These are phyloP conservation scores for Verasper variegatus DNA, from an alignment of 2,113 vertebrate genomes.

Conservation along the genomic window DNA sequence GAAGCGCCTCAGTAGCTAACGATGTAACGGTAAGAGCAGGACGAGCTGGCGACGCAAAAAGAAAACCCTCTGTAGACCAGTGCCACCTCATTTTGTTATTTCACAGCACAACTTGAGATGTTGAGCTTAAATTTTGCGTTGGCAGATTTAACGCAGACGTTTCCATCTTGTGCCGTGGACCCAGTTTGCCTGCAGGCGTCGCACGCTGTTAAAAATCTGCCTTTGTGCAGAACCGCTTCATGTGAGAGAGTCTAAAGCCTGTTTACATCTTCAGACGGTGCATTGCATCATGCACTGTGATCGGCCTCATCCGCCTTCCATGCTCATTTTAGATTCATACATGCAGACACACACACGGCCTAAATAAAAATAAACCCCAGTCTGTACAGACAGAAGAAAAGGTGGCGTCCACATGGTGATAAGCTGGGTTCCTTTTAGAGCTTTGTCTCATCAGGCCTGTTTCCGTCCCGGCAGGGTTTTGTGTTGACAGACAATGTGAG, in stretches of 20 bases:
- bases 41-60: too few relatives aligned
- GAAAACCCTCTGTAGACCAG: too few relatives aligned
- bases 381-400: not conserved
- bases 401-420: not conserved
- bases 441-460: slow-evolving; percentile 6
- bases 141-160: slow-evolving; percentile 18
- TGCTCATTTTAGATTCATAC: slow-evolving; percentile 46
- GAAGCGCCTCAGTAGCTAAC: too few relatives aligned
- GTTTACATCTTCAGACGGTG: slow-evolving; percentile 61
- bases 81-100: too few relatives aligned
- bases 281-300: slow-evolving; percentile 67
- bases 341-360: not conserved
- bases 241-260: slow-evolving; percentile 43
- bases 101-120: not conserved
- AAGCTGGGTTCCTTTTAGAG: slow-evolving; percentile 3
- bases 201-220: slow-evolving; percentile 11
- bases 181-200: slow-evolving; percentile 3
- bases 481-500: slow-evolving; percentile 44
- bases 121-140: not conserved
- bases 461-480: slow-evolving; percentile 9
- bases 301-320: slow-evolving; percentile 48
- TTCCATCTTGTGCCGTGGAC: slow-evolving; percentile 10
- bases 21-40: too few relatives aligned
- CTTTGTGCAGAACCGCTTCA: slow-evolving; percentile 16
- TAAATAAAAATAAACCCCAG: not conserved